These are phyloP conservation scores for Campoplex nolae DNA, from an alignment of 2,888 invertebrate species.

Conservation along the genomic window DNA sequence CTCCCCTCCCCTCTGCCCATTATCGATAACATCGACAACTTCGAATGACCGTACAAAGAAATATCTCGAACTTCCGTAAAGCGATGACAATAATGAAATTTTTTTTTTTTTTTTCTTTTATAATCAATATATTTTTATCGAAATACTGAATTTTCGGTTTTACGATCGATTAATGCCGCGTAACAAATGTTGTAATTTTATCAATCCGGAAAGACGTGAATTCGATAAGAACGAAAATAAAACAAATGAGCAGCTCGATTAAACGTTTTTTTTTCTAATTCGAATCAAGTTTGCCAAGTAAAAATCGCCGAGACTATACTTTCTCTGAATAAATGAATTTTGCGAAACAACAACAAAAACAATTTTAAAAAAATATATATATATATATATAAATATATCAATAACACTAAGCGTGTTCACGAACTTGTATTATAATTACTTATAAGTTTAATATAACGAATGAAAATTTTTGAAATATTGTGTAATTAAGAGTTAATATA, in stretches of 20 bases:
- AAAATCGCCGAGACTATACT: no score
- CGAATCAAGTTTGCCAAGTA: background rate
- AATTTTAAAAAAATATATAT: background rate
- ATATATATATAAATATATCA: background rate
- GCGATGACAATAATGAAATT: conserved; percentile 36
- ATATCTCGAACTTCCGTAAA: conserved; percentile 40
- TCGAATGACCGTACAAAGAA: conserved; percentile 29
- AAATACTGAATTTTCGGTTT: no score
- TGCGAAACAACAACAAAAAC: background rate
- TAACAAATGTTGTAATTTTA: background rate
- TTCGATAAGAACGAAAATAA: background rate
- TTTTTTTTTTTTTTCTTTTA: conserved; percentile 25
- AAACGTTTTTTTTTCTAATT: background rate
- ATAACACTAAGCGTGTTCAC: conserved; percentile 64
- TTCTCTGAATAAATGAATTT: background rate
- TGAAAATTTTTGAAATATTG: conserved; percentile 49
- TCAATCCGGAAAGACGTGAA: background rate
- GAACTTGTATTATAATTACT: conserved; percentile 80
- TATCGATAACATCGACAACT: conserved; percentile 57
- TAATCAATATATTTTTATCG: conserved; percentile 18
- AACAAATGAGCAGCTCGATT: background rate
- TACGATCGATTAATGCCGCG: background rate
- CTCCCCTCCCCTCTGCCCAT: conserved; percentile 37
- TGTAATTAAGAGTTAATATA: conserved; percentile 72
- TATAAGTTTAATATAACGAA: conserved; percentile 76